These are phyloP conservation scores for Bos javanicus DNA, from an alignment of 2,113 vertebrate species.

Conservation along the genomic window DNA sequence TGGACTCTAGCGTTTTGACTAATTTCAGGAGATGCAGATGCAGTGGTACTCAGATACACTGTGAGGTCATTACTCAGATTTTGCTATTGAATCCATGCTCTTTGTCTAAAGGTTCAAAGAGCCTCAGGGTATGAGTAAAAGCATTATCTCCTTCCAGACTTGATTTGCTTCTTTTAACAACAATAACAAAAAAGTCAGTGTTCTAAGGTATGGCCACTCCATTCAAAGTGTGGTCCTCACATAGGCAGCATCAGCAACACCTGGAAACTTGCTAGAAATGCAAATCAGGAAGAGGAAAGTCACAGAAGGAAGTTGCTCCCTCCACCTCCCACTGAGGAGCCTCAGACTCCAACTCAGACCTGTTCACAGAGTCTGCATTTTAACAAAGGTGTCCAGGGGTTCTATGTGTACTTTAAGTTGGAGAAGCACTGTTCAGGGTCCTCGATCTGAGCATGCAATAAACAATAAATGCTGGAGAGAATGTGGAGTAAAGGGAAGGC, in stretches of 20 bases:
- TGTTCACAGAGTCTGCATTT: background rate
- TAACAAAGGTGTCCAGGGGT: background rate
- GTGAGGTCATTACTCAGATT: background rate
- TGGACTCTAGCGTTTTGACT: background rate
- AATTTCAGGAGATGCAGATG: background rate
- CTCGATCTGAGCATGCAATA: background rate
- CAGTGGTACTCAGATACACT: background rate
- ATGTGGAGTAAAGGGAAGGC: background rate
- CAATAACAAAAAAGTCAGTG: background rate
- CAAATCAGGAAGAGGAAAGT: background rate
- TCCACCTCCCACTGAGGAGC: background rate
- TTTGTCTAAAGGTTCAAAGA: background rate
- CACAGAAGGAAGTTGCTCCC: background rate
- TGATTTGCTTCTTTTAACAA: background rate
- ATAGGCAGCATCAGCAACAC: fast-evolving
- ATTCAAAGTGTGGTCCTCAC: background rate
- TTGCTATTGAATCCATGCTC: background rate
- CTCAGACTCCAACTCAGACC: background rate
- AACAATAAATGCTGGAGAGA: background rate
- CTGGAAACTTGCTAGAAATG: background rate
- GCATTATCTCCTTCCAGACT: background rate
- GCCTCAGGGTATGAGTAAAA: background rate
- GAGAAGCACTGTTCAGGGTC: background rate
- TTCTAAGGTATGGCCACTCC: background rate
- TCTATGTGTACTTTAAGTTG: background rate